Evolutionary conservation across 2,113 vertebrate species (phyloP), one percentile per base, ranked within the genome.

Genomic region (Brienomyrus longianalis): DNA sequence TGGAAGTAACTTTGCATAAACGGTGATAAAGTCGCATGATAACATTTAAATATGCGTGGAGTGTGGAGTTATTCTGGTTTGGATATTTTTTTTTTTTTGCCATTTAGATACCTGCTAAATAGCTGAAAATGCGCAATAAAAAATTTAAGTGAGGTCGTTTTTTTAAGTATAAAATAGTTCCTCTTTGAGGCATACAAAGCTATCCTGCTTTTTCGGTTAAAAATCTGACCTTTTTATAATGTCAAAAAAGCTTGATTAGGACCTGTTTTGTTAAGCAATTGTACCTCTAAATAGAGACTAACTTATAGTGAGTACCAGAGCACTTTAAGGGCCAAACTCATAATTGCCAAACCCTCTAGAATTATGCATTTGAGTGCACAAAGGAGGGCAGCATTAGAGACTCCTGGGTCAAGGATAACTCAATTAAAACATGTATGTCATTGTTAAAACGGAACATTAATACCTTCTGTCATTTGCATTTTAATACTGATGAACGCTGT

Each of bases 341-440:
- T 96, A 94, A 97, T 94, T 95, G 95, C 92, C 92, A 92, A 95
- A 90, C 93, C 94, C 92, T 91, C 95, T 93, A 92, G 94, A 94
- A 95, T 96, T 95, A 96, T 94, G 94, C 94, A 95, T 94, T 94
- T 92, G 91, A 93, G 93, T 95, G 94, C 94, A 95, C 95, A 94
- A 95, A 95, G 93, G 94, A 93, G 93, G 94, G 94, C 93, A 94
- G 91, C n/a, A 95, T 96, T 90, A 96, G 94, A 93, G 94, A 93
- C 92, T 88, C 92, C 91, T 93, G 94, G 95, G 95, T 96, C 96
- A 96, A 95, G 94, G 94, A 94, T 94, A 95, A 94, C 92, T 94
- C 94, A 94, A 93, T 96, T 95, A 95, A 94, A 92, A 93, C 39
- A 91, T 91, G 89, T 39, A 89, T 95, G 93, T 92, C 92, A 93